A percentile compares a stretch with the other conserved stretches of the same genome.
Conservation (phyloP, 2,888 invertebrate species). For the Noctua comes region DNA sequence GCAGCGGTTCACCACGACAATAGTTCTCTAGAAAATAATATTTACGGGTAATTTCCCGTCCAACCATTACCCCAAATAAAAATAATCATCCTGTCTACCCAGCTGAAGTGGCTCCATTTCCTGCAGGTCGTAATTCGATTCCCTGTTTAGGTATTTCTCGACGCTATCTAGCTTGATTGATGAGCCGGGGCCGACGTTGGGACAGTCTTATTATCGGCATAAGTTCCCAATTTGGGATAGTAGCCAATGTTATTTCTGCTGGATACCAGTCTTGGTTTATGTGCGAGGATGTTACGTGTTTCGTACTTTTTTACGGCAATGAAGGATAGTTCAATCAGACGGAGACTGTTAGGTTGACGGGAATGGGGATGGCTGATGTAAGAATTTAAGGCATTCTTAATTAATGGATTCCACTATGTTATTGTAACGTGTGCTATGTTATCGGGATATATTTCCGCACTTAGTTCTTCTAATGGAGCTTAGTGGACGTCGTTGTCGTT, state of each 20-base stretch:
- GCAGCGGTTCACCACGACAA: not conserved
- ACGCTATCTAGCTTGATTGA: constrained; percentile 61
- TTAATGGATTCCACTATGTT: not conserved
- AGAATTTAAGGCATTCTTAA: not conserved
- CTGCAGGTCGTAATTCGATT: constrained; percentile 57
- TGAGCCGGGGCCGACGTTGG: constrained; percentile 36
- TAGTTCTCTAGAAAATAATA: not conserved
- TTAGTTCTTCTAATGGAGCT: not conserved
- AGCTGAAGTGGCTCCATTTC: constrained; percentile 39
- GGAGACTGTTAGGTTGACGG: not conserved
- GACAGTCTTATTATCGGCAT: constrained; percentile 52
- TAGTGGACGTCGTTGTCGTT: not conserved
- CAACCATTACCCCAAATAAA: constrained; percentile 31
- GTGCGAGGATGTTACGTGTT: not conserved
- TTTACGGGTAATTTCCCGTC: constrained; percentile 21
- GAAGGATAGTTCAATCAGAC: constrained; percentile 12
- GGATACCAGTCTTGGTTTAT: constrained; percentile 14
- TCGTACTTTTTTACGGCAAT: constrained; percentile 3
- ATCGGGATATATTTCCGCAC: not conserved
- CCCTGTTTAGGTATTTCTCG: constrained; percentile 55
- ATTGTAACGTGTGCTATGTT: not conserved
- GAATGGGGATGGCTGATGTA: not conserved
- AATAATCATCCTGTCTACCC: constrained; percentile 39
- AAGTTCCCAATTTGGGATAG: constrained; percentile 46
- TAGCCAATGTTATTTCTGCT: constrained; percentile 30